A percentile compares a stretch with the other conserved stretches of the same genome.
phyloP scores from a whole-genome alignment of 2,797 vertebrate genomes.

The Morus bassanus region DNA sequence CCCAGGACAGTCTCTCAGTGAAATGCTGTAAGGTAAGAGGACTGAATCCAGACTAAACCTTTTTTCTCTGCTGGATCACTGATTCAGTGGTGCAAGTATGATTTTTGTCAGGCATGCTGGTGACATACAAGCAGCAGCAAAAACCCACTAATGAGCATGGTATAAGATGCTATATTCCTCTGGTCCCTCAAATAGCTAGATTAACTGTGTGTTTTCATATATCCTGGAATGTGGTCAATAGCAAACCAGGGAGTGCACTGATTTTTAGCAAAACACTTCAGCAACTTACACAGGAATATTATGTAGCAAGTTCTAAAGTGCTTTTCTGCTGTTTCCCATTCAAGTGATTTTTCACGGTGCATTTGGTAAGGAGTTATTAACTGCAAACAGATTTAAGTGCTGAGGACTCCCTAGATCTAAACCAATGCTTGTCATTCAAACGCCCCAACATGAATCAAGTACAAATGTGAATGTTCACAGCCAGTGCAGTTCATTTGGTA shows the following conservation, averaged over 20 bases:
- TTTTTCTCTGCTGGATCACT: not conserved
- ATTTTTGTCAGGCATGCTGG: slow-evolving; percentile 8
- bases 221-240: slow-evolving; percentile 33
- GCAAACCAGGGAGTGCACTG: not conserved
- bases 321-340: slow-evolving; percentile 42
- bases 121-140: slow-evolving; percentile 30
- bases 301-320: slow-evolving; percentile 43
- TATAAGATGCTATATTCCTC: not conserved
- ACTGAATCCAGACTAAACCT: not conserved
- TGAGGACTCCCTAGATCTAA: slow-evolving; percentile 26
- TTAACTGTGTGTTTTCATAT: slow-evolving; percentile 43
- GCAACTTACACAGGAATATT: slow-evolving; percentile 36
- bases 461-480: slow-evolving; percentile 55
- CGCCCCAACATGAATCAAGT: not conserved
- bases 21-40: not conserved
- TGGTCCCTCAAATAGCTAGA: not conserved
- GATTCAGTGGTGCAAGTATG: not conserved
- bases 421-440: slow-evolving; percentile 37
- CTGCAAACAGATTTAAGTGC: slow-evolving; percentile 59
- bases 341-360: slow-evolving; percentile 51
- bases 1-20: not conserved
- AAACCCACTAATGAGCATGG: not conserved
- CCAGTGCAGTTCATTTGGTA: slow-evolving; percentile 27
- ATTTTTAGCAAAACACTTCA: slow-evolving; percentile 37
- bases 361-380: slow-evolving; percentile 56